Base-by-base conservation (phyloP, 2,888 invertebrate species). In the Sphaerophoria rueppellii region DNA sequence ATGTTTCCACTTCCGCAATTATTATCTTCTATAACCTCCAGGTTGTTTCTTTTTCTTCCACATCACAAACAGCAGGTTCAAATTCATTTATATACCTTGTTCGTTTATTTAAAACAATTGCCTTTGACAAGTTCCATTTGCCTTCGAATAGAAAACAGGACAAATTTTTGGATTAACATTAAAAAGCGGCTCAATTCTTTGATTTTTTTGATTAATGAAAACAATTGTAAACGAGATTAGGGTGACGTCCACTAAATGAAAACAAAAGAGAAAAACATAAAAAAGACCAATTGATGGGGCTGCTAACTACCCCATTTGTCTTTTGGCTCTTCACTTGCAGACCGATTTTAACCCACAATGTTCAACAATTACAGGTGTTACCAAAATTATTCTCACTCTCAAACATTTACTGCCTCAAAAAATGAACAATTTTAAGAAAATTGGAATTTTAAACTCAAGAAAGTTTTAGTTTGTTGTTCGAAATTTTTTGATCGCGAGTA, bases 131-230 rank as follows among this genome's bases (percentile, higher is more conserved):
- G 4, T 37, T 65, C 37, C 35, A 34, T 37, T 37, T 24, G 24
- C 16, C 6, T n/a, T 65, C 12, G 6, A 63, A 6, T 4, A n/a
- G n/a, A 35, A 63, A 35, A 9, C 24, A n/a, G 40, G 9, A 54
- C 16, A 54, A 52, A 50, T 34, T 32, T 34, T 34, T 7, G 2
- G 7, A 5, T 9, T 24, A 50, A 46, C 4, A 14, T 2, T 40
- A 7, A 5, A 40, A 14, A 54, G n/a, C 7, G 6, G 12, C 34
- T 35, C 14, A 16, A 6, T 74, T 60, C 73, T 79, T 52, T 32
- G 37, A 69, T 50, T 67, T 58, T 24, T 32, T 54, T 83, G 79
- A 83, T 83, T 72, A 83, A 83, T 79, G 79, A 46, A 46, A 75
- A 55, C 61, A 72, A 55, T 77, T 61, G 46, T 43, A 46, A 50